phyloP scores from a whole-genome alignment of 37 sponge, comb jelly and placozoan species.

The Theonella swinhoei region DNA sequence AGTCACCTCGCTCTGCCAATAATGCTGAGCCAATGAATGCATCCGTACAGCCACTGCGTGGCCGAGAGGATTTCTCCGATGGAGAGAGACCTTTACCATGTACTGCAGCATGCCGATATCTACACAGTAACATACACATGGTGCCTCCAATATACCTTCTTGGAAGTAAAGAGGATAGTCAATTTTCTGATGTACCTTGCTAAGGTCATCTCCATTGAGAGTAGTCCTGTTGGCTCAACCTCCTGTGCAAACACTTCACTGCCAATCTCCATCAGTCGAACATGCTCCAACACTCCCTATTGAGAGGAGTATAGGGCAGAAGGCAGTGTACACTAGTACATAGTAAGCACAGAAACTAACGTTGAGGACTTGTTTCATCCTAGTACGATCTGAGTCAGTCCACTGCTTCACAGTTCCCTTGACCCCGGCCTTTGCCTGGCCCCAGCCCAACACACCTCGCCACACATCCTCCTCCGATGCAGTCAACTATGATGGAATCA shows the following conservation, averaged over 20 bases:
- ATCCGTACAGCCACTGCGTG: constrained; percentile 23
- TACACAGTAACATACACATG: neutral
- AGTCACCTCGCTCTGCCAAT: constrained; percentile 23
- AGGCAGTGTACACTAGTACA: too few relatives aligned
- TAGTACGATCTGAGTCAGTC: constrained; percentile 55
- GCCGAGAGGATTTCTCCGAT: neutral
- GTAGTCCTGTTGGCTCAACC: constrained; percentile 61
- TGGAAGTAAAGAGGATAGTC: too few relatives aligned
- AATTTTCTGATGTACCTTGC: constrained; percentile 34
- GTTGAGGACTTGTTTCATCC: constrained; percentile 28
- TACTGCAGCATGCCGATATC: constrained; percentile 33
- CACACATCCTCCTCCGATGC: constrained; percentile 72
- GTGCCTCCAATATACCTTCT: too few relatives aligned
- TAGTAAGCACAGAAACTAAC: neutral
- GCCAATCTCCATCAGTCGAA: constrained; percentile 65
- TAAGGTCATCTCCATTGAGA: constrained; percentile 62
- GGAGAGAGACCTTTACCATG: neutral
- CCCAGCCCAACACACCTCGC: constrained; percentile 74
- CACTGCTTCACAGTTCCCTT: constrained; percentile 6
- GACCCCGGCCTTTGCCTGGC: constrained; percentile 50
- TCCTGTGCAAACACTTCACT: constrained; percentile 73
- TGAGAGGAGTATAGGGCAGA: too few relatives aligned
- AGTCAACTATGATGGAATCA: constrained; percentile 13
- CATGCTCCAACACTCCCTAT: constrained; percentile 57
- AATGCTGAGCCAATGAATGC: constrained; percentile 45